Base-by-base conservation (phyloP, 1,140 invertebrate species). In the Magallana gigas region DNA sequence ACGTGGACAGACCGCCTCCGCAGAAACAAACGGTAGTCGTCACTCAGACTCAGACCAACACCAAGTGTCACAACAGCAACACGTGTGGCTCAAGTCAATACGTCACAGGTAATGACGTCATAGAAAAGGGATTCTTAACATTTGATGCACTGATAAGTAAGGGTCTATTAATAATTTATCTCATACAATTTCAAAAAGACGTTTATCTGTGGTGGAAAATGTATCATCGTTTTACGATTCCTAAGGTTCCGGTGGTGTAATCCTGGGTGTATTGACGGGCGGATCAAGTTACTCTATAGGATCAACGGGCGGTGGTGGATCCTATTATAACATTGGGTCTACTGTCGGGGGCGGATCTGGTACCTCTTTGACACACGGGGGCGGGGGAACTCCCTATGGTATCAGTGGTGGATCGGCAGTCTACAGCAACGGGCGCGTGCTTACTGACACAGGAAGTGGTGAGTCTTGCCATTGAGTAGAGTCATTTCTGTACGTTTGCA, bases 341-440 rank as follows among this genome's bases (percentile, higher is more conserved):
- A 18, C 18, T n/a, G 60, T n/a, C 0, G 12, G 9, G 14, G 11
- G 60, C n/a, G 60, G 60, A 62, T 62, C 60, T 83, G 8, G 16
- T 58, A 57, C 14, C 23, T 57, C 1, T 12, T n/a, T 29, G 56
- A 57, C n/a, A 29, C 5, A n/a, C 6, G n/a, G 58, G 1, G 58
- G 85, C 57, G 60, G 86, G 14, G 64, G 57, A 6, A 68, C 29
- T 83, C 64, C 86, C 36, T 60, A 82, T 48, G 85, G 85, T 2
- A 60, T 57, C 1, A 60, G 85, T 58, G 85, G 85, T 29, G 85
- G 86, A 59, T 83, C 82, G 29, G 23, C 36, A 29, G 23, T 18
- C n/a, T 60, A 82, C 29, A 68, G 56, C n/a, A 64, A 68, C 4
- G 81, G 86, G 14, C 29, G 56, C 81, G 29, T 57, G 1, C 29